A percentile compares a stretch with the other conserved stretches of the same genome.
phyloP scores from a whole-genome alignment of 2,888 invertebrate species.

The Nomada flava region DNA sequence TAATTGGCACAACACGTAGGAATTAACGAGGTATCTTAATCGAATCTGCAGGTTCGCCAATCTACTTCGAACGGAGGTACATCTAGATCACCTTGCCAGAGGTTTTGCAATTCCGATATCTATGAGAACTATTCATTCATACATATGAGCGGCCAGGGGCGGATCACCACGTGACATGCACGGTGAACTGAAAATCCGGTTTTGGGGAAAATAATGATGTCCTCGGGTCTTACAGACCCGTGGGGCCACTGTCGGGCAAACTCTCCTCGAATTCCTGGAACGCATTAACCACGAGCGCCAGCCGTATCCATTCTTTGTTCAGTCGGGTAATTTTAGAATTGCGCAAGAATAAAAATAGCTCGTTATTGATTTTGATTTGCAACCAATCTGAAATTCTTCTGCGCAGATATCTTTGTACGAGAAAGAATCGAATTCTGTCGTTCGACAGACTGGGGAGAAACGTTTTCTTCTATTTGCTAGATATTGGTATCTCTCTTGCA shows the following conservation, averaged over 20 bases:
- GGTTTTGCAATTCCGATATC: constrained; percentile 73
- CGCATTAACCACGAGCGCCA: constrained; percentile 56
- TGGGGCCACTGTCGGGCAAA: constrained; percentile 28
- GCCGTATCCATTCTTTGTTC: constrained; percentile 17
- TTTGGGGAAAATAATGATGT: constrained; percentile 73
- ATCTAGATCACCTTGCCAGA: constrained; percentile 81
- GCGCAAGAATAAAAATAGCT: constrained; percentile 27
- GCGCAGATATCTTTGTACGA: too few relatives aligned
- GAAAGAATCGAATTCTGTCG: too few relatives aligned
- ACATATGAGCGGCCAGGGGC: constrained; percentile 15
- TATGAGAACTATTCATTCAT: constrained; percentile 52
- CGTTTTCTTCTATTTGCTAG: too few relatives aligned
- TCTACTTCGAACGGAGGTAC: constrained; percentile 67
- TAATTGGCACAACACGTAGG: too few relatives aligned
- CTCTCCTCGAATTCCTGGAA: constrained; percentile 70
- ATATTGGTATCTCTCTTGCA: too few relatives aligned
- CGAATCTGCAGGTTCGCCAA: constrained; percentile 55
- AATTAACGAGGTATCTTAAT: not conserved
- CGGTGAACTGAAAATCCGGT: constrained; percentile 77
- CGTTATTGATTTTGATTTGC: not conserved
- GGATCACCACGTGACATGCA: constrained; percentile 15
- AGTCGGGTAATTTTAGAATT: constrained; percentile 56
- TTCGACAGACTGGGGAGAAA: too few relatives aligned
- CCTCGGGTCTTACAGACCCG: constrained; percentile 15
- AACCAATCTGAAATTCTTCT: not conserved